Evolutionary conservation across 2,797 vertebrate species (phyloP), one percentile per base, ranked within the genome.

Genomic region (Urosaurus nigricauda): DNA sequence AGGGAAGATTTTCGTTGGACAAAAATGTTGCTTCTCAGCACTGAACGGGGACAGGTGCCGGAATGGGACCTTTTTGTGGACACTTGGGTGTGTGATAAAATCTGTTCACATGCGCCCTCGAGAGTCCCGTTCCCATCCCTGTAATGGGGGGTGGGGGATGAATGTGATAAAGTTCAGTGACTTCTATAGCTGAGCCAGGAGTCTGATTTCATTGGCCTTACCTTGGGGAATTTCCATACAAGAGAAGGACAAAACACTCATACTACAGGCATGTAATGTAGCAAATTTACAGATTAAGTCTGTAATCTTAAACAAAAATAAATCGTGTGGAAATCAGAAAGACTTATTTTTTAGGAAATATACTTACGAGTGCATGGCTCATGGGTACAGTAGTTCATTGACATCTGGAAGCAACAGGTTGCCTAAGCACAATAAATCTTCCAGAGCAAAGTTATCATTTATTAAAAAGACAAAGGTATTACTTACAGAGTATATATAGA

Each of bases 181-280:
- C n/a, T n/a, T 43, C 43, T 43, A 43, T 43, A 43, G 43, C 43
- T 5, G 43, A 43, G 43, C 43, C 43, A 43, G 43, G 43, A 43
- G 43, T 43, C 58, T 4, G n/a, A 47, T 80, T 92, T 80, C 32
- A 71, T 43, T 88, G 74, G 37, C 6, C 37, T 82, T 74, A 35
- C 1, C 0, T 32, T 77, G 5, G 87, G 53, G 58, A 79, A 26
- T 5, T 87, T 65, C 32, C 32, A 87, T 35, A 91, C 65, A 26
- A 87, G 17, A 1, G 51, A 82, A 91, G 58, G 83, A 5, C 12
- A 88, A 93, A 83, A 87, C 51, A 87, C 24, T 70, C 11, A 32
- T 11, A 75, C 29, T 26, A 35, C 58, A 65, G 9, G 32, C 19
- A 24, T 37, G 21, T 24, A 58, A 35, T 68, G 65, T 29, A 68